phyloP scores from a whole-genome alignment of 2,113 vertebrate genomes.

The Paralichthys olivaceus region DNA sequence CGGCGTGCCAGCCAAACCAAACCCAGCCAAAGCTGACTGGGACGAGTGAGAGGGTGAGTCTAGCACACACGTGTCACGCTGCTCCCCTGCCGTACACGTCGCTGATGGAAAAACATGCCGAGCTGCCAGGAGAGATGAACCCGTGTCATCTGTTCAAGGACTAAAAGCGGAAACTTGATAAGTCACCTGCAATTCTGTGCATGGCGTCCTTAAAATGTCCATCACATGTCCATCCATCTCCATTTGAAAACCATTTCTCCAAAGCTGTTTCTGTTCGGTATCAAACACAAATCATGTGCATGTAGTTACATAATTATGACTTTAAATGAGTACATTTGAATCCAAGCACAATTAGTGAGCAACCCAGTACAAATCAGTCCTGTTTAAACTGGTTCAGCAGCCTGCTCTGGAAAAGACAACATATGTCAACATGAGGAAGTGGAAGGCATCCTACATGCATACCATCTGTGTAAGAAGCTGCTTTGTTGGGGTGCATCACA shows the following conservation, averaged over 20 bases:
- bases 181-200: slow-evolving; percentile 16
- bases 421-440: slow-evolving; percentile 74
- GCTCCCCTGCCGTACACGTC: slow-evolving; percentile 27
- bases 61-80: slow-evolving; percentile 44
- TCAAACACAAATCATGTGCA: background rate
- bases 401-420: slow-evolving; percentile 68
- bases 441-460: slow-evolving; percentile 70
- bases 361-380: slow-evolving; percentile 25
- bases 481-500: slow-evolving; percentile 29
- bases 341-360: slow-evolving; percentile 7
- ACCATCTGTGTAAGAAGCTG: slow-evolving; percentile 72
- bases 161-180: slow-evolving; percentile 19
- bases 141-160: slow-evolving; percentile 42
- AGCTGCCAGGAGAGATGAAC: slow-evolving; percentile 30
- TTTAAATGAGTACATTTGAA: background rate
- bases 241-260: background rate
- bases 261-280: background rate
- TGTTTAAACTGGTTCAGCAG: slow-evolving; percentile 57
- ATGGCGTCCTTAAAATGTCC: background rate
- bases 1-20: slow-evolving; percentile 44
- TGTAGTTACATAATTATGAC: background rate
- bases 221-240: slow-evolving; percentile 1
- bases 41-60: slow-evolving; percentile 61
- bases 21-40: slow-evolving; percentile 54
- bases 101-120: slow-evolving; percentile 49